Percentiles rank a stretch among this genome's conserved stretches.
Conservation (phyloP, 2,888 invertebrate genomes). For the Plebejus argus region DNA sequence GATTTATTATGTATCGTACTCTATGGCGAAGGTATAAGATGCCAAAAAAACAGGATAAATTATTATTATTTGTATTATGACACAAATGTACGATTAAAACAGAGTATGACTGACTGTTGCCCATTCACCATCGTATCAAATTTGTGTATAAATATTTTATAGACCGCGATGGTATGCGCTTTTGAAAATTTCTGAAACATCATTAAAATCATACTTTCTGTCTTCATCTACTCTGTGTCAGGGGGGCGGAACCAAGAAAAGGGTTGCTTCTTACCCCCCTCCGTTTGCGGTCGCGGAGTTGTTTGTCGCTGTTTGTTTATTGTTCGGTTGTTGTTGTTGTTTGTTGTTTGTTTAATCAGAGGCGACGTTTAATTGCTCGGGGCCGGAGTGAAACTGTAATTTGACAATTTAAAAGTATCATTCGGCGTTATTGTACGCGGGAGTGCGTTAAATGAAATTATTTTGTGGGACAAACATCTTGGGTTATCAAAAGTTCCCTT, state of each 20-base stretch:
- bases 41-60: too few species aligned
- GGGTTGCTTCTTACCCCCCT: slow-evolving; percentile 41
- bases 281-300: slow-evolving; percentile 33
- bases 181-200: too few species aligned
- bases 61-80: too few species aligned
- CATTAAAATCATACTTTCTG: neutral
- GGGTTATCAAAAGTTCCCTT: too few species aligned
- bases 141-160: too few species aligned
- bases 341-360: slow-evolving; percentile 30
- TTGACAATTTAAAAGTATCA: slow-evolving; percentile 14
- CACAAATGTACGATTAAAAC: too few species aligned
- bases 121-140: too few species aligned
- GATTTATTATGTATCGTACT: too few species aligned
- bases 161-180: too few species aligned
- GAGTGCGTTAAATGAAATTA: neutral
- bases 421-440: neutral
- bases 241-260: slow-evolving; percentile 33
- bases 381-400: neutral
- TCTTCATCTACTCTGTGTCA: neutral
- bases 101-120: too few species aligned
- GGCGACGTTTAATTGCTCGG: slow-evolving; percentile 20
- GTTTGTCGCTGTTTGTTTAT: slow-evolving; percentile 31
- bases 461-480: neutral
- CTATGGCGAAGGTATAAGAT: too few species aligned
- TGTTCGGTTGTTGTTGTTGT: slow-evolving; percentile 20